Base-by-base conservation (phyloP, 2,113 vertebrate genomes). In the Amphiprion percula region DNA sequence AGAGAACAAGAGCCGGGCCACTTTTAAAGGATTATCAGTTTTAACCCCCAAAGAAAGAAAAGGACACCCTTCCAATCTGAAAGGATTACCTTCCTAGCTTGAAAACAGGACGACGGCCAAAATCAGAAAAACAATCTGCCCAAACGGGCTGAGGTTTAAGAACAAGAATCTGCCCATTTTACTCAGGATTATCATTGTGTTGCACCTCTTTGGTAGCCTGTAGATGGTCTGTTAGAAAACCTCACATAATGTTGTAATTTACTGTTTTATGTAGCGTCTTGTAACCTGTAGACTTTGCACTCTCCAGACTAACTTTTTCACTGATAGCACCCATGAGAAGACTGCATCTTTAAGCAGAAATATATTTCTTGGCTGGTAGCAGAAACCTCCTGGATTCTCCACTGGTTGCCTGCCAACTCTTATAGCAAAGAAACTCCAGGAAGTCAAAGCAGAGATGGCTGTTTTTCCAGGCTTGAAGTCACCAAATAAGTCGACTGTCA, bases 21-120 rank as follows among this genome's bases (percentile, higher is more conserved):
- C 79, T 91, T 92, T 92, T 82, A 85, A 90, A 87, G 87, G 89
- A 93, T 94, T 92, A 94, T 68, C 52, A 83, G 47, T 85, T 80
- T 85, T 61, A 86, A 70, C 55, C 65, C 71, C 75, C 1, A 7
- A 80, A 89, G 74, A 87, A 86, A 85, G 83, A 88, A 81, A 85
- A 28, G 64, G 73, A 87, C 79, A 77, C 61, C 47, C 0, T 67
- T 84, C 68, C 54, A 85, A 71, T 89, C 92, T 81, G 53, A 82
- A 83, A 84, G 68, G 91, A 92, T 92, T 90, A 89, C 63, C 75
- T 81, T 79, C 68, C 58, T 69, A 55, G 54, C 72, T 70, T 39
- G 17, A 83, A 72, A 74, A 69, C 30, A 72, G 71, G 73, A 90
- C 64, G 87, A 81, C 81, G 54, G 12, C 56, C 55, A 28, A 50